A percentile compares a stretch with the other conserved stretches of the same genome.
Evolutionary conservation across 2,888 invertebrate genomes (phyloP).

Genomic region (Caenorhabditis sp.): DNA sequence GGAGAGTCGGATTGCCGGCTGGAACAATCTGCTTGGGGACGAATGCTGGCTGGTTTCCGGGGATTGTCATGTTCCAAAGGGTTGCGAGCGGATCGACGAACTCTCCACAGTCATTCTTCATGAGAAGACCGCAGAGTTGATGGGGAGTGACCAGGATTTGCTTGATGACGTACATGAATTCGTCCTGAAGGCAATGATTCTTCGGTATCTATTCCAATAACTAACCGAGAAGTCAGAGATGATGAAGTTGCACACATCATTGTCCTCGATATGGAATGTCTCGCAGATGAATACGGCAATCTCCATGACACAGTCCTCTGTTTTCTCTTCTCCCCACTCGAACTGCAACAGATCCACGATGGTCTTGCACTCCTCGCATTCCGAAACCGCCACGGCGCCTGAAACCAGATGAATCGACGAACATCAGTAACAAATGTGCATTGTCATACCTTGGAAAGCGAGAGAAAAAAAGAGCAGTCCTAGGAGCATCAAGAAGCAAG

Average conservation of each 20-base stretch:
- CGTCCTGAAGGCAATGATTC: constrained; percentile 66
- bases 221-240: constrained; percentile 69
- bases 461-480: constrained; percentile 48
- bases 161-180: constrained; percentile 76
- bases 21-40: constrained; percentile 63
- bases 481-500: constrained; percentile 38
- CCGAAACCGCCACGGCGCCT: constrained; percentile 39
- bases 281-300: constrained; percentile 71
- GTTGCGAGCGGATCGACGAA: constrained; percentile 71
- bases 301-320: constrained; percentile 70
- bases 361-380: constrained; percentile 64
- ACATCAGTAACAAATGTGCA: background rate
- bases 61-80: constrained; percentile 75
- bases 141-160: constrained; percentile 74
- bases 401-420: constrained; percentile 2
- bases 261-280: constrained; percentile 72
- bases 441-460: constrained; percentile 40
- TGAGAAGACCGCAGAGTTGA: constrained; percentile 76
- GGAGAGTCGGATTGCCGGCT: constrained; percentile 70
- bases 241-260: constrained; percentile 75
- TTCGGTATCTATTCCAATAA: background rate
- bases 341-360: constrained; percentile 67
- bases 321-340: constrained; percentile 69
- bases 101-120: constrained; percentile 73
- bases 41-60: constrained; percentile 72